These are phyloP conservation scores for Pheosia gnoma DNA, from an alignment of 2,888 invertebrate species.

Conservation along the genomic window DNA sequence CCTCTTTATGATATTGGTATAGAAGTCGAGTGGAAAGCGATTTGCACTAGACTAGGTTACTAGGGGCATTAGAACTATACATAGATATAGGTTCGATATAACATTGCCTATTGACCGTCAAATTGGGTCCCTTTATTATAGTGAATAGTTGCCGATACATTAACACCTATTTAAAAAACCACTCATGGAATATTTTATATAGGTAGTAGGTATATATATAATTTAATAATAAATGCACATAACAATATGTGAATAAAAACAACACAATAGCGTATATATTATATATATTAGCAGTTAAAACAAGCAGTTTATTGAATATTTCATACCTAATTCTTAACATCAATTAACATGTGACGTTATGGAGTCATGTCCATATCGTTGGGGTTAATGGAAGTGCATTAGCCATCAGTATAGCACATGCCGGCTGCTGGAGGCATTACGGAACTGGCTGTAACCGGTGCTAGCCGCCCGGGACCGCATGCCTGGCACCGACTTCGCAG, in stretches of 20 bases:
- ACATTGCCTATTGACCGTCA: too few species aligned
- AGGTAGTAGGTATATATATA: neutral
- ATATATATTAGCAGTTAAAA: conserved; percentile 1
- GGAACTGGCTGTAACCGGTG: conserved; percentile 37
- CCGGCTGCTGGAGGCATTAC: conserved; percentile 28
- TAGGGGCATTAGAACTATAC: too few species aligned
- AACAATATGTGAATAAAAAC: neutral
- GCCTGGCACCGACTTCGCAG: conserved; percentile 23
- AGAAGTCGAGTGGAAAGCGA: too few species aligned
- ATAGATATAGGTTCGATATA: too few species aligned
- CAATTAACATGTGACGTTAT: conserved; percentile 34
- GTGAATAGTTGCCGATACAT: too few species aligned
- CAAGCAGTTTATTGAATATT: conserved; percentile 12
- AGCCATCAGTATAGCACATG: conserved; percentile 40
- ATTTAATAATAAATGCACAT: neutral
- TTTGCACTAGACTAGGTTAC: too few species aligned
- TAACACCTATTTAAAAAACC: too few species aligned
- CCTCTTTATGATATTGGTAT: too few species aligned
- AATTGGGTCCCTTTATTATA: too few species aligned
- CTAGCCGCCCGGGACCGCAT: conserved; percentile 12
- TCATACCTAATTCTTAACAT: conserved; percentile 19
- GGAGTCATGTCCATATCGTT: conserved; percentile 33
- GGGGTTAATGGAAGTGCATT: conserved; percentile 62
- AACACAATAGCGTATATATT: neutral
- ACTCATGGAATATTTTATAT: neutral